Conservation (phyloP, 1,140 invertebrate species). For the Caerostris extrusa region DNA sequence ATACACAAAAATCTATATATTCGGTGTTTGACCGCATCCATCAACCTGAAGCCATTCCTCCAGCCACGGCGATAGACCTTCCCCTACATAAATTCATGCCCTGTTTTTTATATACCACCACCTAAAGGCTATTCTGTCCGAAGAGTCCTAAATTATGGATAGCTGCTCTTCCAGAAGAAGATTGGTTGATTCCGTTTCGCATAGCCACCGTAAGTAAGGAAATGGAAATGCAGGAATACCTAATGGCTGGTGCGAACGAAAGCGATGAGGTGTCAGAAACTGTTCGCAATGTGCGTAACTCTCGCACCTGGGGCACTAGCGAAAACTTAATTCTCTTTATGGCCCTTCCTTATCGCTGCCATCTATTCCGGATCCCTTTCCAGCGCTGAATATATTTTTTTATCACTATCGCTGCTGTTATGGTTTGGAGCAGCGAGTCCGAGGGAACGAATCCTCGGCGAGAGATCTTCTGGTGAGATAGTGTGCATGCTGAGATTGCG, state of each 20-base stretch:
- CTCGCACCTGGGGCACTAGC: slow-evolving; percentile 58
- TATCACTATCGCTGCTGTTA: background rate
- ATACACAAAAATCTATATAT: background rate
- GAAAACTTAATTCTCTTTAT: slow-evolving; percentile 73
- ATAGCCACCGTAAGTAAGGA: slow-evolving; percentile 9
- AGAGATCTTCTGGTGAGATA: background rate
- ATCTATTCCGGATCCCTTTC: slow-evolving; percentile 54
- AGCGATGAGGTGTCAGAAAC: slow-evolving; percentile 65
- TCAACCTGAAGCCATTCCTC: background rate
- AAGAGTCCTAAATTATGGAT: slow-evolving; percentile 33
- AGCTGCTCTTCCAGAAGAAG: background rate
- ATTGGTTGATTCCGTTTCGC: slow-evolving; percentile 56
- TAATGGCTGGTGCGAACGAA: slow-evolving; percentile 37
- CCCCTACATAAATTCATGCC: slow-evolving; percentile 23
- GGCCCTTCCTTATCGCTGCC: slow-evolving; percentile 41
- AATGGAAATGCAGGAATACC: slow-evolving; percentile 68
- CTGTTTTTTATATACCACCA: slow-evolving; percentile 23
- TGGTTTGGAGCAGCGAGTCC: slow-evolving; percentile 15
- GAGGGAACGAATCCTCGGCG: background rate
- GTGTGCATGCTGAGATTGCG: slow-evolving; percentile 4
- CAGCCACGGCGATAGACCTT: background rate
- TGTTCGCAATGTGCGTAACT: slow-evolving; percentile 55
- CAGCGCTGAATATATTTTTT: slow-evolving; percentile 26
- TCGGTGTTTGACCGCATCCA: background rate
- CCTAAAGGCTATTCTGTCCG: slow-evolving; percentile 31